Evolutionary conservation across 2,888 invertebrate species (phyloP), one percentile per base, ranked within the genome.

Genomic region (Hypselothyrea guttata): DNA sequence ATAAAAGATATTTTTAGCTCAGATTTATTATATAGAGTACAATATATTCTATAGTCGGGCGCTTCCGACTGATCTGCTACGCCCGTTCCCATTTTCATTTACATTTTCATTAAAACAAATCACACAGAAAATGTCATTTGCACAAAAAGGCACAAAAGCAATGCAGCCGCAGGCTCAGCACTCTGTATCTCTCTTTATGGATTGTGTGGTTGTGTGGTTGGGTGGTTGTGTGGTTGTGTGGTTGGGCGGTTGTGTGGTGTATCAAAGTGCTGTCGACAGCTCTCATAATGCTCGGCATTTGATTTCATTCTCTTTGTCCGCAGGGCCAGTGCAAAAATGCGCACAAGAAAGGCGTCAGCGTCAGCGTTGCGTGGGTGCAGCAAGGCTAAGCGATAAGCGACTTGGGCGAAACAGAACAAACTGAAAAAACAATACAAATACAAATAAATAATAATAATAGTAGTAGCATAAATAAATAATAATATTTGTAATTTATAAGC

Each of bases 51-150:
- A n/a, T n/a, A n/a, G n/a, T n/a, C n/a, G n/a, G n/a, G n/a, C n/a
- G n/a, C n/a, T n/a, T n/a, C n/a, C n/a, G n/a, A n/a, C n/a, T n/a
- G n/a, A n/a, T n/a, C n/a, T n/a, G n/a, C n/a, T n/a, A n/a, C n/a
- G n/a, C n/a, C n/a, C n/a, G 22, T 22, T 22, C 5, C 5, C 22
- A 22, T 78, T 77, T 78, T 67, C 76, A 73, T 61, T 74, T 74
- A 48, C 79, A 79, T 70, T 70, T 70, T 70, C 71, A 71, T 78
- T 79, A 79, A 78, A 82, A 82, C 78, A 79, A 79, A 76, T 79
- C 82, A 79, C 72, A 78, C 78, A 72, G 78, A 75, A 79, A 79
- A 78, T 82, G 79, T 76, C 82, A 76, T 82, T 82, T 78, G 76
- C 66, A 75, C 16, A 74, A 62, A 74, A 60, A 60, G 68, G 62